Evolutionary conservation across 2,888 invertebrate genomes (phyloP).

Genomic region (Hirtodrosophila trivittata): DNA sequence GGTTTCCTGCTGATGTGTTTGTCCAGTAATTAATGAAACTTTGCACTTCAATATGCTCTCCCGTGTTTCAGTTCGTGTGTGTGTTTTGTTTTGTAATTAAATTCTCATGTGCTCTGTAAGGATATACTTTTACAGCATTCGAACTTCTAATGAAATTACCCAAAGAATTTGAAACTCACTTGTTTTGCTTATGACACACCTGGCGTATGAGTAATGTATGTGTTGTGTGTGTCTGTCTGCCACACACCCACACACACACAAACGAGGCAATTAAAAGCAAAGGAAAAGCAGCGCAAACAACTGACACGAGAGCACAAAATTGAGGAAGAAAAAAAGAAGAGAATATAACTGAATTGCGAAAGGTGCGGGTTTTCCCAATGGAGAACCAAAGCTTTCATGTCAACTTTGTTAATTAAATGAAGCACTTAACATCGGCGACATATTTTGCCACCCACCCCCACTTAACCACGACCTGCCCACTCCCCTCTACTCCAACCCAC

Average conservation of each 20-base stretch:
- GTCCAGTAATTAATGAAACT: conserved; percentile 42
- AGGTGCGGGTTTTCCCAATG: conserved; percentile 49
- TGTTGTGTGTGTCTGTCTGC: conserved; percentile 30
- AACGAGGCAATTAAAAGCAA: conserved; percentile 41
- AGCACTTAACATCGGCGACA: conserved; percentile 75
- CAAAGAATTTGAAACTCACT: conserved; percentile 9
- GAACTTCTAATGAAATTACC: conserved; percentile 50
- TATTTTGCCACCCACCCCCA: conserved; percentile 44
- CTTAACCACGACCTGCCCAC: not conserved
- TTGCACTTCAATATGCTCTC: conserved; percentile 17
- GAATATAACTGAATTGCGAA: conserved; percentile 18
- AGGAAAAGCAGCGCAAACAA: conserved; percentile 26
- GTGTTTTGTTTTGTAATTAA: no score
- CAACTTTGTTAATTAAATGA: conserved; percentile 79
- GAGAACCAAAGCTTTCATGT: conserved; percentile 63
- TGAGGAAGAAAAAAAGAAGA: no score
- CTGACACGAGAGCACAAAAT: conserved; percentile 15
- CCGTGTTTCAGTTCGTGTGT: not conserved
- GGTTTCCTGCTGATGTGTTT: not conserved
- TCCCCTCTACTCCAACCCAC: conserved; percentile 2
- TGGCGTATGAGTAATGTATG: conserved; percentile 63
- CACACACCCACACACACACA: conserved; percentile 17
- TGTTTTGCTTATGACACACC: conserved; percentile 39
- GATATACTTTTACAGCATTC: no score
- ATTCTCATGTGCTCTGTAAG: no score